These are phyloP conservation scores for Diloba caeruleocephala DNA, from an alignment of 2,888 invertebrate genomes.

Conservation along the genomic window DNA sequence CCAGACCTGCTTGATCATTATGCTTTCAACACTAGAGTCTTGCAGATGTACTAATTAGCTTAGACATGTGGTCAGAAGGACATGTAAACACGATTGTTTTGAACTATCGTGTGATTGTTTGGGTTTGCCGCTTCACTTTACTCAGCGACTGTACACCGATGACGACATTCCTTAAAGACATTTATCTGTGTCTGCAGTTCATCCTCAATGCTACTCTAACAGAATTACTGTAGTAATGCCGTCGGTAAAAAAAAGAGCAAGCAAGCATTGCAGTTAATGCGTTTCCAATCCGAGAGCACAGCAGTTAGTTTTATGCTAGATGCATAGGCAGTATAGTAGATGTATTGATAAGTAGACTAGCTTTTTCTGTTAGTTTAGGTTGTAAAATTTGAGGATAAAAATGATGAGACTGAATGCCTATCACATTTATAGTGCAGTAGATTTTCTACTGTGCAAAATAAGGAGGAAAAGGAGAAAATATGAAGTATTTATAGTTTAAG, in stretches of 20 bases:
- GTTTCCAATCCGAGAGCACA: too few species aligned
- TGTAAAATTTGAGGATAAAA: not conserved
- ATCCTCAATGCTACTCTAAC: too few species aligned
- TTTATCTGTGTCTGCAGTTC: conserved; percentile 40
- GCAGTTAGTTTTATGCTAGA: conserved; percentile 33
- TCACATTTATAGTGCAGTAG: too few species aligned
- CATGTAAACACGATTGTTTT: conserved; percentile 61
- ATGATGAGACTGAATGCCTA: conserved; percentile 10
- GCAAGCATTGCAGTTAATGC: too few species aligned
- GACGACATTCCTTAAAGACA: conserved; percentile 45
- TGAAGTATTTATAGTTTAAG: too few species aligned
- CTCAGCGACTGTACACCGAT: conserved; percentile 42
- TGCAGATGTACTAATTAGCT: conserved; percentile 55
- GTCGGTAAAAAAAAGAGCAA: too few species aligned
- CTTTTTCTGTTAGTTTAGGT: conserved; percentile 35
- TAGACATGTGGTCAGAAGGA: conserved; percentile 63
- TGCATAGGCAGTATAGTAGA: too few species aligned
- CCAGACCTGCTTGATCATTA: conserved; percentile 63
- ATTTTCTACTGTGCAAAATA: too few species aligned
- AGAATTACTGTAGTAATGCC: too few species aligned
- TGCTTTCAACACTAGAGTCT: conserved; percentile 69
- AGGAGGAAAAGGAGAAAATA: too few species aligned
- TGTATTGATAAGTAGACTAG: conserved; percentile 26
- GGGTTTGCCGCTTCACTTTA: conserved; percentile 61
- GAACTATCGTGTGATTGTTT: conserved; percentile 73